Evolutionary conservation across 2,888 invertebrate species (phyloP).

Genomic region (Zele albiditarsus): DNA sequence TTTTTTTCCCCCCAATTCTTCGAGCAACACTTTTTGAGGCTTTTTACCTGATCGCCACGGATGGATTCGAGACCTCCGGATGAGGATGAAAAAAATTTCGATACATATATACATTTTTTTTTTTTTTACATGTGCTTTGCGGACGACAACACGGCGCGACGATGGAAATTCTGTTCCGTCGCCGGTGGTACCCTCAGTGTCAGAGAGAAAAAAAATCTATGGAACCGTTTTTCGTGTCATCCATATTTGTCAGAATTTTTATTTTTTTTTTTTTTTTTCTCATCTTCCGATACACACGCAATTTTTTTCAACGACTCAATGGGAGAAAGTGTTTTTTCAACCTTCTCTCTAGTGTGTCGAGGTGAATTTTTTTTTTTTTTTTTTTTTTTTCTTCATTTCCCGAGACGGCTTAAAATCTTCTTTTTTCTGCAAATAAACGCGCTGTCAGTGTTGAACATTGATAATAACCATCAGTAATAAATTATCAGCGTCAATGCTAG

Average conservation of each 20-base stretch:
- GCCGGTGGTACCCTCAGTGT: background rate
- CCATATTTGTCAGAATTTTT: conserved; percentile 7
- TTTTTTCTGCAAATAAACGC: no score
- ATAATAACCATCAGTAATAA: no score
- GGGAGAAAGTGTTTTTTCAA: background rate
- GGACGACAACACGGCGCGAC: background rate
- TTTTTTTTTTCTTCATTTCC: background rate
- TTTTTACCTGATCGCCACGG: conserved; percentile 23
- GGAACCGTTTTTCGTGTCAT: conserved; percentile 6
- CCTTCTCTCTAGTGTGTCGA: background rate
- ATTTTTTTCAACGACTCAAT: conserved; percentile 5
- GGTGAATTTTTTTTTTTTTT: background rate
- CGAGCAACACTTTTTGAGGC: background rate
- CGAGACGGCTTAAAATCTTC: no score
- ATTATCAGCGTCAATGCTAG: no score
- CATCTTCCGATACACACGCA: background rate
- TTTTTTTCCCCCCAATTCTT: conserved; percentile 17
- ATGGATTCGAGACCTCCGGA: conserved; percentile 14
- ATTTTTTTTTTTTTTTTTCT: background rate
- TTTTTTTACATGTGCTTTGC: background rate
- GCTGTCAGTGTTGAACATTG: no score
- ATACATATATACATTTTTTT: conserved; percentile 15
- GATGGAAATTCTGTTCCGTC: conserved; percentile 1
- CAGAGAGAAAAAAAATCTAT: background rate
- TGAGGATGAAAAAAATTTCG: conserved; percentile 17